Conservation (phyloP, 2,888 invertebrate species). For the Tenthredo notha region DNA sequence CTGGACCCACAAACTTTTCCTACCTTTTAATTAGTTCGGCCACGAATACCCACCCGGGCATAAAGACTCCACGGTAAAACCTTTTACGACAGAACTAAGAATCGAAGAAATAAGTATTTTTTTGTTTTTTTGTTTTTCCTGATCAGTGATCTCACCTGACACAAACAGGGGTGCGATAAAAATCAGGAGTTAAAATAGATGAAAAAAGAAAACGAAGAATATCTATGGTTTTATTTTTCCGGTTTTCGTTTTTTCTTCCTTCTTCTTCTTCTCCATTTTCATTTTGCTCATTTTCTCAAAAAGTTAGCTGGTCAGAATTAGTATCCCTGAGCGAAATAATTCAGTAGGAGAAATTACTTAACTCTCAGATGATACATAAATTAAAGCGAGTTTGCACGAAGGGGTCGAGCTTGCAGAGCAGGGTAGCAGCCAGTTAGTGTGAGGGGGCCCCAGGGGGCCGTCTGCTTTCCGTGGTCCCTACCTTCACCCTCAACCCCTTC, state of each 20-base stretch:
- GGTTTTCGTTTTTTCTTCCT: no score
- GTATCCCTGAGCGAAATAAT: conserved; percentile 51
- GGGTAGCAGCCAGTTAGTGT: conserved; percentile 78
- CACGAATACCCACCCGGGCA: conserved; percentile 54
- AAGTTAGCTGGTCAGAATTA: not conserved
- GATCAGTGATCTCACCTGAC: not conserved
- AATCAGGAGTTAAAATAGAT: not conserved
- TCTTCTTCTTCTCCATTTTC: not conserved
- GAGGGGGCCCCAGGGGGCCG: conserved; percentile 78
- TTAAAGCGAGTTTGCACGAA: conserved; percentile 77
- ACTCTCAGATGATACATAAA: conserved; percentile 79
- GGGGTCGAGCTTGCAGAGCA: conserved; percentile 70
- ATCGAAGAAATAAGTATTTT: conserved; percentile 41
- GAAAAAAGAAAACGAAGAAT: not conserved
- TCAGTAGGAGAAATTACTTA: conserved; percentile 77
- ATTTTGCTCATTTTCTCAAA: not conserved
- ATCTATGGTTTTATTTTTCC: not conserved
- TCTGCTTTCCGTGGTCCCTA: conserved; percentile 57
- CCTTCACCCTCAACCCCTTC: conserved; percentile 56
- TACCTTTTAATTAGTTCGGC: conserved; percentile 76
- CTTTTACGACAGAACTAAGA: conserved; percentile 43
- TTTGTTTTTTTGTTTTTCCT: not conserved
- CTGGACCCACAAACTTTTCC: conserved; percentile 69
- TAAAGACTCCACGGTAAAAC: conserved; percentile 20
- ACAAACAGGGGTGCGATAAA: not conserved